phyloP scores from a whole-genome alignment of 2,888 invertebrate species.

The Argyra leucocephala region DNA sequence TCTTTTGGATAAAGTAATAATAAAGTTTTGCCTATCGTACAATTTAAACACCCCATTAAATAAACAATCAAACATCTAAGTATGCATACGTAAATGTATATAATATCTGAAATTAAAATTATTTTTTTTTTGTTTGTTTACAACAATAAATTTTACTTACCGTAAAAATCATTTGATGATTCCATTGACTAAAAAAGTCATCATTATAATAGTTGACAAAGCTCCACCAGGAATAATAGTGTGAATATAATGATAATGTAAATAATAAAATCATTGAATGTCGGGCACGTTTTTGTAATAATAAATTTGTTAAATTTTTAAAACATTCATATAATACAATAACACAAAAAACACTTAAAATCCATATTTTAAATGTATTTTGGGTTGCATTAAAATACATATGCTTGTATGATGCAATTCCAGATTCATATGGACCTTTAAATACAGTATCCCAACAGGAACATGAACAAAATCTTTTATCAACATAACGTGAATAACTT shows the following conservation, averaged over 20 bases:
- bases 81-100: too few relatives aligned
- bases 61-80: too few relatives aligned
- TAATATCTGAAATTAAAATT: too few relatives aligned
- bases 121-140: too few relatives aligned
- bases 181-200: slow-evolving; percentile 60
- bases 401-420: slow-evolving; percentile 60
- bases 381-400: slow-evolving; percentile 60
- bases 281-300: slow-evolving; percentile 47
- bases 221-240: slow-evolving; percentile 63
- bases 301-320: slow-evolving; percentile 47
- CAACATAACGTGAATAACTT: slow-evolving; percentile 55
- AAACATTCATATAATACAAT: slow-evolving; percentile 54
- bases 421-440: slow-evolving; percentile 62
- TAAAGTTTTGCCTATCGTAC: too few relatives aligned
- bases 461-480: slow-evolving; percentile 56
- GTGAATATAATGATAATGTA: slow-evolving; percentile 53
- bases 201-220: slow-evolving; percentile 64
- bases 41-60: too few relatives aligned
- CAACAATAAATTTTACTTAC: slow-evolving; percentile 35
- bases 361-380: slow-evolving; percentile 59
- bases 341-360: slow-evolving; percentile 49
- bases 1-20: too few relatives aligned
- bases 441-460: slow-evolving; percentile 70
- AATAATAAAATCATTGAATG: slow-evolving; percentile 56
- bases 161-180: slow-evolving; percentile 57